Base-by-base conservation (phyloP, 2,888 invertebrate genomes). In the Galerucella calmariensis region DNA sequence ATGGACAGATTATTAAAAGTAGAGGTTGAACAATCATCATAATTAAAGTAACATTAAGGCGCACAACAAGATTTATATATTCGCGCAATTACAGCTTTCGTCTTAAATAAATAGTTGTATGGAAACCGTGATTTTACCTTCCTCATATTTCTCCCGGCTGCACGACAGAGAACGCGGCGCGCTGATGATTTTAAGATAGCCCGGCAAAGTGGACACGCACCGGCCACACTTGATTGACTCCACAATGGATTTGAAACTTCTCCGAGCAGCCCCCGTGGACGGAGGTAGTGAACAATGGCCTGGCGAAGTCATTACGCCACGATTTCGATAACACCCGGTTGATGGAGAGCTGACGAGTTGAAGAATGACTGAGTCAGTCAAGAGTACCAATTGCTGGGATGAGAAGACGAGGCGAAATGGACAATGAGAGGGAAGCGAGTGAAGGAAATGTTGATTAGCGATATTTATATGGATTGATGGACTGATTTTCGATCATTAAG, bases 141-240 rank as follows among this genome's bases (percentile, higher is more conserved):
- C 63, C 72, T 72, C 75, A 61, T 72, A 76, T 74, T 74, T 74
- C 72, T 62, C 56, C 56, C 58, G 35, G 66, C 58, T 61, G 75
- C 78, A 77, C 76, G 74, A 74, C 73, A 76, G 72, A 74, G 74
- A 66, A 48, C 61, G 58, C 58, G 20, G 74, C 69, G 69, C 69
- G 69, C 76, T 76, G 78, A 44, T 66, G 75, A 78, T 78, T 69
- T 74, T 70, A 58, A 65, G 76, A 78, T 77, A 79, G 75, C 74
- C 56, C 48, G 62, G 58, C 58, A 48, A 67, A 72, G 72, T 66
- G 75, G 76, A 75, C 78, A 77, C 77, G 77, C 80, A 77, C 78
- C 77, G 77, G 78, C 63, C 63, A 65, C 63, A 65, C 63, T 80
- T 86, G 86, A 86, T 85, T 86, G 86, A 86, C 86, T 86, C 83